Percentiles rank a stretch among this genome's conserved stretches.
These are phyloP conservation scores for Pristionchus arcanus DNA, from an alignment of 2,888 invertebrate genomes.

Conservation along the genomic window DNA sequence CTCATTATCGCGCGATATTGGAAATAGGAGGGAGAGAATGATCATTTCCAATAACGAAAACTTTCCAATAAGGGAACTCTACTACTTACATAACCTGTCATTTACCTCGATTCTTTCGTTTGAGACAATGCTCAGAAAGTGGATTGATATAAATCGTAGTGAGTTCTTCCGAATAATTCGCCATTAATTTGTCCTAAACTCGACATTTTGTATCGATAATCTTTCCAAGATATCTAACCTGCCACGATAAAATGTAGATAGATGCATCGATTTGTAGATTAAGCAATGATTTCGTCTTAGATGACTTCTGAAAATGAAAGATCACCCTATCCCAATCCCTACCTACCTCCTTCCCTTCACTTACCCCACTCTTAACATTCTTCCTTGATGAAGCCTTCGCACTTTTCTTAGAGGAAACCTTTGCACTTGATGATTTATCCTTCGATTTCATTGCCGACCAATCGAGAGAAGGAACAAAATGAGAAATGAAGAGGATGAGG, in stretches of 20 bases:
- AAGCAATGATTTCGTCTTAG: neutral
- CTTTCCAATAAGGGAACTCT: too few species aligned
- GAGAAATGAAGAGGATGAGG: neutral
- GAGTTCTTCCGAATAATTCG: neutral
- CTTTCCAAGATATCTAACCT: neutral
- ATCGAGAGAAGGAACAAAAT: neutral
- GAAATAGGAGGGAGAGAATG: too few species aligned
- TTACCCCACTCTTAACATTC: neutral
- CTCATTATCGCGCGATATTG: too few species aligned
- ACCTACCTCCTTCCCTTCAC: neutral
- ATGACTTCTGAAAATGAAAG: neutral
- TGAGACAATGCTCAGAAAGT: constrained; percentile 29
- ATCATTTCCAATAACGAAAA: too few species aligned
- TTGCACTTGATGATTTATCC: constrained; percentile 18
- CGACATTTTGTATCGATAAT: neutral
- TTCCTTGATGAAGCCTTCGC: neutral
- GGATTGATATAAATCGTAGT: neutral
- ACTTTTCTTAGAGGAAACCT: neutral
- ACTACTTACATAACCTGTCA: neutral
- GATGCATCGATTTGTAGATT: neutral
- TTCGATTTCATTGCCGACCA: neutral
- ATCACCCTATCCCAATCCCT: neutral
- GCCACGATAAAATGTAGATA: constrained; percentile 24
- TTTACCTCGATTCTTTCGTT: neutral
- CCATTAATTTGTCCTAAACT: neutral